Evolutionary conservation across 2,113 vertebrate genomes (phyloP).

Genomic region (Antennarius striatus): DNA sequence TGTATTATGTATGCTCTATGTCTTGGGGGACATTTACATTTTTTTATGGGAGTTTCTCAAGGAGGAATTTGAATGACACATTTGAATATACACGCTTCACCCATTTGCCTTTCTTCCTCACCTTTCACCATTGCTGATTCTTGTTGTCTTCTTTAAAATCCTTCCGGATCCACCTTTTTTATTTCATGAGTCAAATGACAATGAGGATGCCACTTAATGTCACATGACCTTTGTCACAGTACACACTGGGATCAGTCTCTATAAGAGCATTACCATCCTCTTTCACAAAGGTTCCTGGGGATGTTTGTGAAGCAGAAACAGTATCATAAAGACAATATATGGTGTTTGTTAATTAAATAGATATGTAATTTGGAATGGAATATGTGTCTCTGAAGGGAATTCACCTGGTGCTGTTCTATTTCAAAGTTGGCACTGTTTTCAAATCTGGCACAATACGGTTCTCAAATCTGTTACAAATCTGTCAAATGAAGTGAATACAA

Average conservation of each 20-base stretch:
- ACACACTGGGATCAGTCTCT: slow-evolving; percentile 42
- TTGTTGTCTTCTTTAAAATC: slow-evolving; percentile 13
- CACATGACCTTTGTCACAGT: slow-evolving; percentile 50
- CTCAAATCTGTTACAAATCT: too few relatives aligned
- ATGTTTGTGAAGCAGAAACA: background rate
- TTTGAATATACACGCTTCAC: slow-evolving; percentile 52
- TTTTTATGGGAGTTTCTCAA: background rate
- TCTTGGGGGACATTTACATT: slow-evolving; percentile 34
- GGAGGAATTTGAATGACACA: slow-evolving; percentile 54
- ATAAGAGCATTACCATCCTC: slow-evolving; percentile 62
- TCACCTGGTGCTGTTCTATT: too few relatives aligned
- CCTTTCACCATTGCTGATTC: slow-evolving; percentile 7
- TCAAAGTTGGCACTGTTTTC: too few relatives aligned
- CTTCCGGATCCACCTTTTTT: slow-evolving; percentile 1
- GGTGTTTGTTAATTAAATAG: too few relatives aligned
- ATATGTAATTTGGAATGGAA: too few relatives aligned
- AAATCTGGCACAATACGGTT: too few relatives aligned
- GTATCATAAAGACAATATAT: too few relatives aligned
- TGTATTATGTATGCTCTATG: slow-evolving; percentile 8
- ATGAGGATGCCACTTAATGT: slow-evolving; percentile 16
- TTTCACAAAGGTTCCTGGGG: slow-evolving; percentile 24
- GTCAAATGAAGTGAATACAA: too few relatives aligned
- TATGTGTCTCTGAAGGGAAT: too few relatives aligned
- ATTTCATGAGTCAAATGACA: slow-evolving; percentile 17
- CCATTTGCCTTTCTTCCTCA: slow-evolving; percentile 42